phyloP scores from a whole-genome alignment of 2,888 invertebrate genomes.

The Melinaea menophilus region DNA sequence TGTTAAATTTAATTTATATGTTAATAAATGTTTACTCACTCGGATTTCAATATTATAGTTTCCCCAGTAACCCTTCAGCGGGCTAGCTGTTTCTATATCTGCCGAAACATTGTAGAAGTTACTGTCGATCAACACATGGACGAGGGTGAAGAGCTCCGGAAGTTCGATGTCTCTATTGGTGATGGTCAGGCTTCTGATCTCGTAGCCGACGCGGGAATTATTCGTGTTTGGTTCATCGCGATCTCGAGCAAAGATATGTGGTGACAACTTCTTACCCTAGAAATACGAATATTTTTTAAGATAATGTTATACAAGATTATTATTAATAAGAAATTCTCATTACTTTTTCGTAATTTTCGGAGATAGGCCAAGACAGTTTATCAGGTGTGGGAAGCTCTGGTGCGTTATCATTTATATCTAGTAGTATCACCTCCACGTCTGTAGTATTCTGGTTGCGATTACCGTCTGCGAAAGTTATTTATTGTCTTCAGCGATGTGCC shows the following conservation, averaged over 20 bases:
- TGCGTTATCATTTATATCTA: conserved; percentile 80
- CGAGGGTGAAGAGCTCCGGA: conserved; percentile 56
- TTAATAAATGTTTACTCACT: conserved; percentile 50
- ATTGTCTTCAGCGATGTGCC: neutral
- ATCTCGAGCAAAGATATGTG: conserved; percentile 70
- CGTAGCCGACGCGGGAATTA: conserved; percentile 75
- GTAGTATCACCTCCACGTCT: conserved; percentile 66
- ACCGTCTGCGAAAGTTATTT: conserved; percentile 47
- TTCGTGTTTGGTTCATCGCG: conserved; percentile 72
- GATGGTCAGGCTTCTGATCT: conserved; percentile 52
- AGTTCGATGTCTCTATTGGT: conserved; percentile 45
- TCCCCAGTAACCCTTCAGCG: conserved; percentile 77
- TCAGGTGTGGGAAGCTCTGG: conserved; percentile 66
- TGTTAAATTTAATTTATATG: neutral
- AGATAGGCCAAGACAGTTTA: conserved; percentile 49
- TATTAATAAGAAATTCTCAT: conserved; percentile 9
- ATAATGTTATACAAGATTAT: neutral
- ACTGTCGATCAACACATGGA: conserved; percentile 30
- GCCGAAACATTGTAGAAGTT: conserved; percentile 44
- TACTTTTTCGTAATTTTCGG: conserved; percentile 53
- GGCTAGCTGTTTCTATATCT: conserved; percentile 60
- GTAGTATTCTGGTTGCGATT: conserved; percentile 55
- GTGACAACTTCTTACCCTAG: conserved; percentile 47
- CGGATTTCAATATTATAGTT: conserved; percentile 70
- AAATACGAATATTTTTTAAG: neutral